Evolutionary conservation across 2,888 invertebrate species (phyloP).

Genomic region (Physocephala rufipes): DNA sequence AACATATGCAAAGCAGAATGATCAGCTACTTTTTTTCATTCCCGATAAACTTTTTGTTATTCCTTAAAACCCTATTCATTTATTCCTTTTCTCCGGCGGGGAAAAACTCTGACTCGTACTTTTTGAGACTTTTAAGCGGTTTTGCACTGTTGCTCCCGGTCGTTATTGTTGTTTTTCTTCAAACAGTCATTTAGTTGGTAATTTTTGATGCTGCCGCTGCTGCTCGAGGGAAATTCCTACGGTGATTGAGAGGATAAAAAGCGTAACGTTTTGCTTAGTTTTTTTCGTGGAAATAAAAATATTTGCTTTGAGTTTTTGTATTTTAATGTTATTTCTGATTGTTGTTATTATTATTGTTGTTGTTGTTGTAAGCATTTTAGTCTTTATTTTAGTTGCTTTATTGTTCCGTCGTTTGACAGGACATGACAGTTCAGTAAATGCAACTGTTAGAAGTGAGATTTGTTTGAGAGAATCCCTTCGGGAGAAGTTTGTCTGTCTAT

Average conservation of each 20-base stretch:
- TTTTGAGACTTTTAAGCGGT: conserved; percentile 31
- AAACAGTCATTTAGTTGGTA: conserved; percentile 19
- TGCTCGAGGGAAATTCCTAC: not conserved
- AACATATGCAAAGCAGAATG: conserved; percentile 14
- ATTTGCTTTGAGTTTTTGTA: not conserved
- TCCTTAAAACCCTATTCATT: conserved; percentile 12
- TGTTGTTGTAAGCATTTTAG: not conserved
- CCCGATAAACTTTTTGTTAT: conserved; percentile 20
- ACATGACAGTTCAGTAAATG: conserved; percentile 27
- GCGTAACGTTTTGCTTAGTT: not conserved
- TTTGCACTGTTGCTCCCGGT: conserved; percentile 26
- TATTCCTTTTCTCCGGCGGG: conserved; percentile 23
- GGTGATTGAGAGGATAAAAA: not conserved
- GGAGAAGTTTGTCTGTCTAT: not conserved
- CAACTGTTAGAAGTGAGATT: conserved; percentile 32
- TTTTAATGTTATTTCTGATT: too few relatives aligned
- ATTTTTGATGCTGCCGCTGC: not conserved
- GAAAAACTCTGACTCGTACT: conserved; percentile 22
- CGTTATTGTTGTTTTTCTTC: conserved; percentile 5
- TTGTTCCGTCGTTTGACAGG: conserved; percentile 19
- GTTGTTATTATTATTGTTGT: not conserved
- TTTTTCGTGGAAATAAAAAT: not conserved
- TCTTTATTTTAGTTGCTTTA: not conserved
- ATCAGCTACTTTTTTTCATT: not conserved
- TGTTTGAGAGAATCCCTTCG: conserved; percentile 23